Base-by-base conservation (phyloP, 2,797 vertebrate genomes). In the Melopsittacus undulatus region DNA sequence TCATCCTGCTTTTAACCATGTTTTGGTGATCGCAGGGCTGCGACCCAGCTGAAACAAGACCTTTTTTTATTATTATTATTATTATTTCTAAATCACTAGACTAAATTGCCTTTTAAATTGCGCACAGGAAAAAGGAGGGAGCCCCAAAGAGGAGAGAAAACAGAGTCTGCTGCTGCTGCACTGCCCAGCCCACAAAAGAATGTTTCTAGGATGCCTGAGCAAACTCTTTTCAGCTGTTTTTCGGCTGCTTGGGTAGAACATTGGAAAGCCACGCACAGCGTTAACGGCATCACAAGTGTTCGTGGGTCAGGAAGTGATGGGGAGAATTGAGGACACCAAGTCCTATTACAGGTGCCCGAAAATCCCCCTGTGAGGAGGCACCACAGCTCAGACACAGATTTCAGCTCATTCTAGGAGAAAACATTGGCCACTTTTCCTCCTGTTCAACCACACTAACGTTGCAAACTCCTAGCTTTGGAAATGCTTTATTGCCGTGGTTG, bases 241-340 rank as follows among this genome's bases (percentile, higher is more conserved):
- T 64, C 5, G 17, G 24, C 29, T 5, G 1, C 16, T 73, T 2
- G 0, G 19, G 22, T 52, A 40, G 87, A 57, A 40, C 26, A 13
- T 32, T 18, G 24, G 56, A 73, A 73, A 80, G 85, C 8, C 36
- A 49, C 0, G 1, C 18, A 13, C 24, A 82, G 49, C 38, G 23
- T 57, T 75, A 79, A 73, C 14, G 32, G 11, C 14, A 38, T 4
- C 22, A 24, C 0, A 13, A 48, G 22, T 72, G 36, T 8, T 83
- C 23, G 17, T 0, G 1, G 34, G 30, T 30, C 0, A 2, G 63
- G 52, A 90, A 84, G 22, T 1, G 23, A 87, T 8, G 32, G 20
- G 3, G 16, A 42, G 34, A 43, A 29, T 32, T 64, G 38, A 78
- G 52, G 42, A 87, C 23, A 36, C 3, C 36, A 69, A 27, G 17